Conservation (phyloP, 2,113 vertebrate genomes). For the Ivindomyrus marchei region DNA sequence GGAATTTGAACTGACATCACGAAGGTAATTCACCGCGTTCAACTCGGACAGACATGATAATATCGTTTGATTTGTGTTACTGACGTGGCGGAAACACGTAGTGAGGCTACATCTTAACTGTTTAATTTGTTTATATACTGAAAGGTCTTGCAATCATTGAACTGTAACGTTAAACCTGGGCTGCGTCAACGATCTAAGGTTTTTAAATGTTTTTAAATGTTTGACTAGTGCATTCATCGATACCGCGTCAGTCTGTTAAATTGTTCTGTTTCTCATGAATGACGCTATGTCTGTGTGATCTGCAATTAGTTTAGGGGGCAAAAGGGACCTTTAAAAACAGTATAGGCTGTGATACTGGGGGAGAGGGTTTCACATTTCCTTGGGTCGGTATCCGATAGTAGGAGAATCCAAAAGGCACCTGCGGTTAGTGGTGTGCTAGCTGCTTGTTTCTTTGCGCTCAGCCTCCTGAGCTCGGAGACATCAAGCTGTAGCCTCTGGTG, state of each 20-base stretch:
- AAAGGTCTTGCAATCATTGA: not conserved
- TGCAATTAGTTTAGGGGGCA: not conserved
- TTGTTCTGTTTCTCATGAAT: not conserved
- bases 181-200: not conserved
- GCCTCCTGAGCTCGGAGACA: not conserved
- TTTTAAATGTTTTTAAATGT: not conserved
- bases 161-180: not conserved
- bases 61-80: not conserved
- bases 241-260: not conserved
- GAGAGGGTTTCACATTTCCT: not conserved
- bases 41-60: not conserved
- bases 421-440: not conserved
- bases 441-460: not conserved
- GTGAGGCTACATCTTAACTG: not conserved
- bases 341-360: not conserved
- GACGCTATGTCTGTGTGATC: not conserved
- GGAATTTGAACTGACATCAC: conserved; percentile 5
- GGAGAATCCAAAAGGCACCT: not conserved
- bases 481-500: not conserved
- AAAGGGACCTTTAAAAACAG: not conserved
- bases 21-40: conserved; percentile 1
- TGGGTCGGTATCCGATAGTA: not conserved
- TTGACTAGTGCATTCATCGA: not conserved
- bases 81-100: not conserved
- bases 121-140: not conserved